Percentiles rank a stretch among this genome's conserved stretches.
Evolutionary conservation across 2,797 vertebrate genomes (phyloP).

Genomic region (Epinephelus coioides): DNA sequence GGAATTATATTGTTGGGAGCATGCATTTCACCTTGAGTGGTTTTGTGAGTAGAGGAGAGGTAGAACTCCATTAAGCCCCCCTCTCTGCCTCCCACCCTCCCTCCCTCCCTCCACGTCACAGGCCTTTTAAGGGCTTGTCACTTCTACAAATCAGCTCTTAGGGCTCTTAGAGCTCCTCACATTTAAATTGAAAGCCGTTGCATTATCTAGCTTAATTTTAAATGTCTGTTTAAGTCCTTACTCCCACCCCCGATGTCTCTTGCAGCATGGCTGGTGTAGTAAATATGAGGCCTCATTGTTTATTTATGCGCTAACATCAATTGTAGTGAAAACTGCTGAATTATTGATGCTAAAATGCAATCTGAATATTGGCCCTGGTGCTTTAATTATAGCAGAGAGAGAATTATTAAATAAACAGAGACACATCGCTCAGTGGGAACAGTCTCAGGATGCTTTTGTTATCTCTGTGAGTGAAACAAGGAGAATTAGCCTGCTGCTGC

Average conservation of each 20-base stretch:
- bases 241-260: conserved; percentile 62
- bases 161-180: conserved; percentile 81
- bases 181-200: conserved; percentile 84
- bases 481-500: conserved; percentile 56
- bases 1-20: conserved; percentile 81
- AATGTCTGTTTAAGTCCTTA: conserved; percentile 88
- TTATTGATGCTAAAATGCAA: conserved; percentile 92
- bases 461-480: conserved; percentile 72
- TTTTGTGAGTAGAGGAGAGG: conserved; percentile 78
- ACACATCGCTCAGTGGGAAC: conserved; percentile 66
- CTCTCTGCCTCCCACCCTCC: conserved; percentile 4
- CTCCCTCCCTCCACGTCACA: conserved; percentile 66
- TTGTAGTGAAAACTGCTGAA: conserved; percentile 90
- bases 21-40: conserved; percentile 84
- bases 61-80: conserved; percentile 83
- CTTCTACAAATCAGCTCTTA: conserved; percentile 87
- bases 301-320: conserved; percentile 89
- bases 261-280: conserved; percentile 72
- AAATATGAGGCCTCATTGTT: conserved; percentile 89
- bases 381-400: conserved; percentile 88
- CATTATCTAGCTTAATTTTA: conserved; percentile 90
- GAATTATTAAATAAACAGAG: conserved; percentile 87
- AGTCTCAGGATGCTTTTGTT: conserved; percentile 70
- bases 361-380: conserved; percentile 87
- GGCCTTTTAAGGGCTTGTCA: conserved; percentile 87